These are phyloP conservation scores for Botia almorhae DNA, from an alignment of 2,797 vertebrate genomes.

Conservation along the genomic window DNA sequence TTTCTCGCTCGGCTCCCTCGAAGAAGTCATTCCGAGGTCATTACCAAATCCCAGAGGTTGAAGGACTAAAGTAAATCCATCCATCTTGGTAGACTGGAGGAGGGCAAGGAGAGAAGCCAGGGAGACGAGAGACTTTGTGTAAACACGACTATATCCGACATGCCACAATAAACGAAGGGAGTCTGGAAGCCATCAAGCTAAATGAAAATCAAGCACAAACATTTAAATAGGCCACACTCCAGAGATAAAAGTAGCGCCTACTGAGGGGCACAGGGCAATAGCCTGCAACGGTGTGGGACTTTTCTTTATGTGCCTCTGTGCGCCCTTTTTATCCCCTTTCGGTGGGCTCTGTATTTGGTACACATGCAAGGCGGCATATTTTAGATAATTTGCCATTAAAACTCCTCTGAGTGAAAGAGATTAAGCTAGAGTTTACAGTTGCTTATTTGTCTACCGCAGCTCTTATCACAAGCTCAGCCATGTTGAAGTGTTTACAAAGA, in stretches of 20 bases:
- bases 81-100: constrained; percentile 78
- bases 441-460: neutral
- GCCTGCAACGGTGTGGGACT: constrained; percentile 2
- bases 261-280: neutral
- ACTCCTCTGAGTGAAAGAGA: neutral
- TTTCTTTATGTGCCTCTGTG: neutral
- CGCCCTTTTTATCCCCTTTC: neutral
- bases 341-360: neutral
- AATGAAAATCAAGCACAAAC: constrained; percentile 81
- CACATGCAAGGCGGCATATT: neutral
- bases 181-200: constrained; percentile 77
- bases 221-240: constrained; percentile 77
- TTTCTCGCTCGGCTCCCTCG: constrained; percentile 61
- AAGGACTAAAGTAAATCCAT: constrained; percentile 80
- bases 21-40: constrained; percentile 79
- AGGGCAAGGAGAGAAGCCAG: constrained; percentile 49
- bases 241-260: constrained; percentile 70
- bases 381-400: neutral
- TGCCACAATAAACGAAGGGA: constrained; percentile 75
- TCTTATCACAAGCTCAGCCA: neutral
- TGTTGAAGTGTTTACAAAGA: neutral
- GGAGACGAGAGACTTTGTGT: constrained; percentile 70
- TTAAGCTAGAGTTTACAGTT: neutral
- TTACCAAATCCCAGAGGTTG: constrained; percentile 70
- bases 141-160: constrained; percentile 79